Evolutionary conservation across 2,113 vertebrate genomes (phyloP), one percentile per base, ranked within the genome.

Genomic region (Gallinago jamesoni): DNA sequence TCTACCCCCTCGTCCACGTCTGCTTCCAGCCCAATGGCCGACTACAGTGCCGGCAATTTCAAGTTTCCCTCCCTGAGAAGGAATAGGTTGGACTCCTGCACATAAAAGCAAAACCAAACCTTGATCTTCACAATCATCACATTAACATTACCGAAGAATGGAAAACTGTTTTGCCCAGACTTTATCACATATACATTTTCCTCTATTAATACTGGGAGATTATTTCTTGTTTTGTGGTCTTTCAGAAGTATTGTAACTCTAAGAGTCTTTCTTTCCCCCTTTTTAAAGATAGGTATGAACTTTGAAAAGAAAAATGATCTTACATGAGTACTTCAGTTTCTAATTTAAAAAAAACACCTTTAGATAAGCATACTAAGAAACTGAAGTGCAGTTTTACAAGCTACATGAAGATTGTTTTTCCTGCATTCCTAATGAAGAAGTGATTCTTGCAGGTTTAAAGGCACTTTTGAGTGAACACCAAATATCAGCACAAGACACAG

Each of bases 41-140:
- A 99, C 99, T 85, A 99, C 99, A 6, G 99, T 99, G 97, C 99
- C 99, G 23, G 99, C 99, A 68, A 99, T 99, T 98, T 99, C 99
- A 96, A 99, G 98, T 97, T 99, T 99, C 95, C 99, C 99, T 95
- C 99, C 99, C 97, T 99, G 99, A 95, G 98, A 98, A 94, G 99
- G 98, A 93, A 99, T 98, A 91, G 98, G 98, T 97, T 98, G 98
- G 97, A 99, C 97, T 96, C 98, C 99, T 99, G 93, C 95, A 98
- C 23, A 91, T n/a, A 96, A 90, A 96, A 96, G 94, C 12, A 96
- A 96, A 96, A 92, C 77, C 67, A 97, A 90, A 62, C 73, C 56
- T 96, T 96, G 89, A 90, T 84, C 78, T 96, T 97, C 95, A 97
- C 37, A 93, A 91, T 73, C 69, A 59, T 30, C 84, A 77, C 55